Evolutionary conservation across 2,797 vertebrate genomes (phyloP), one percentile per base, ranked within the genome.

Genomic region (Anguilla pacifica): DNA sequence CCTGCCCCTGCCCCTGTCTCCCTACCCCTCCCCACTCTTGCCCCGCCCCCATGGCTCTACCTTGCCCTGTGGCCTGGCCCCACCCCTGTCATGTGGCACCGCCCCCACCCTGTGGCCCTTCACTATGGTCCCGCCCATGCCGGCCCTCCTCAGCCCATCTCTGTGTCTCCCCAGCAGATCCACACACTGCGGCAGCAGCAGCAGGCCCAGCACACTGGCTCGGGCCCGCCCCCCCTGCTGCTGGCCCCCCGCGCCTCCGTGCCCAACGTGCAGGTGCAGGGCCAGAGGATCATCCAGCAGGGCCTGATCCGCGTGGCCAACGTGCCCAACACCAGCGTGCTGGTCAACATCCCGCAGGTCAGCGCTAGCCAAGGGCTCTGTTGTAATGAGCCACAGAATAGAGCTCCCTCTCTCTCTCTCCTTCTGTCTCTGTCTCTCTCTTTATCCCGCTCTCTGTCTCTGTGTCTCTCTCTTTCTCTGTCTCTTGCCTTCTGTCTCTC

Each of bases 151-250:
- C 92, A 95, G 89, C 93, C 92, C 92, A 53, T 92, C 64, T 94
- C 94, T 93, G 90, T 91, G 31, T 92, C 91, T 94, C 94, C 94
- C 88, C 97, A 98, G 97, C 98, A 99, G 96, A 98, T 99, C 93
- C 98, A 98, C 94, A 97, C 95, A 89, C 97, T 98, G 90, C 96
- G 97, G 87, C 98, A 98, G 94, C 98, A 98, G 89, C 98, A 96
- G 83, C 95, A 99, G 94, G 96, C 97, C 89, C 97, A 98, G 93
- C 97, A 98, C 93, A 97, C 97, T n/a, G 96, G 97, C 86, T 97
- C 98, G 0, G 97, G 96, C 7, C 98, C 98, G 0, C 98, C 98
- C 0, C 96, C 97, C 0, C 96, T 99, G 91, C 96, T 99, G 81
- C 89, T 99, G 94, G 97, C 98, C 0, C 96, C 97, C 1, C 95